Base-by-base conservation (phyloP, 2,113 vertebrate genomes). In the Neoarius graeffei region DNA sequence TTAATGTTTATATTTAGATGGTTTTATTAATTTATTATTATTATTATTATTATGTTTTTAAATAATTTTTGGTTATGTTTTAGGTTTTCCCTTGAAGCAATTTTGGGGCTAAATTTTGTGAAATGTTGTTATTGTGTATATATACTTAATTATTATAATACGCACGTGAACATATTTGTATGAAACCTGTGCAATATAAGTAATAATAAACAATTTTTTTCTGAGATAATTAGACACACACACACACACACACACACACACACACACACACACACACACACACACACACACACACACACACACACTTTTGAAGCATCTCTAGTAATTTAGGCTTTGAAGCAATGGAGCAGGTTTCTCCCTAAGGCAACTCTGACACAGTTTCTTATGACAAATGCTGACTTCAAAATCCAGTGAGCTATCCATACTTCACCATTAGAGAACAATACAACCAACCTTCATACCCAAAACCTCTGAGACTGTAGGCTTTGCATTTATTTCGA, bases 311-410 rank as follows among this genome's bases (percentile, higher is more conserved):
- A 82, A 30, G 20, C 11, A 15, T 52, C 25, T 59, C 17, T 48
- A 74, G 56, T 79, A 27, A 84, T 84, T 84, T 88, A 84, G 7
- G 71, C 60, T 84, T 66, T 54, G 8, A 64, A 76, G 25, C 48
- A 54, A 27, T 77, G 5, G 42, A 83, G 30, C 25, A 56, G 8
- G 15, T 71, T 87, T 83, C 27, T 88, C 71, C 73, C 82, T 30
- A 20, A 88, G 82, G 73, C 73, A 84, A 77, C 57, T 77, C 87
- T 88, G 60, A 79, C 62, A 88, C 50, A 88, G 87, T 79, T 88
- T 84, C 71, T 17, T 56, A 56, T 88, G 86, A 87, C 66, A 87
- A 87, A 87, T 87, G 52, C 79, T 73, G 54, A 50, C 66, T 82
- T 87, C 79, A 82, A 82, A 87, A 73, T 87, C 79, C 66, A 66